These are phyloP conservation scores for Drosophila rubida DNA, from an alignment of 2,888 invertebrate species.

Conservation along the genomic window DNA sequence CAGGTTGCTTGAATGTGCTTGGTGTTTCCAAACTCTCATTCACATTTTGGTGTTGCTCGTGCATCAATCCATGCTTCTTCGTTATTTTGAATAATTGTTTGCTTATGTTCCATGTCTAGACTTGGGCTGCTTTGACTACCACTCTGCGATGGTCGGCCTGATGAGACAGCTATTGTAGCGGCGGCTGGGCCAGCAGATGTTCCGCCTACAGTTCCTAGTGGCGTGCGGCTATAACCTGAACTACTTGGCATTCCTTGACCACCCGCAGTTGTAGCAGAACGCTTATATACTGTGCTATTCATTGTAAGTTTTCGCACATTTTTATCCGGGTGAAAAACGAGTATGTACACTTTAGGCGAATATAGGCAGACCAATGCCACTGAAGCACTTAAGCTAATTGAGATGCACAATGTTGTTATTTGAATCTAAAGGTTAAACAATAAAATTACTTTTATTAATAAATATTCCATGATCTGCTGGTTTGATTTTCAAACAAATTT, in stretches of 20 bases:
- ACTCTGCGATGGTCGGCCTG: conserved; percentile 30
- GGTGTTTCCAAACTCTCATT: not conserved
- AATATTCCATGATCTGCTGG: not conserved
- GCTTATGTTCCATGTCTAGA: conserved; percentile 30
- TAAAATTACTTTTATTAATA: not conserved
- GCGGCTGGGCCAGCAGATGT: conserved; percentile 17
- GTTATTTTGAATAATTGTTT: conserved; percentile 40
- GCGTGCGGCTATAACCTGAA: conserved; percentile 68
- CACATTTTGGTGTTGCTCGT: conserved; percentile 2
- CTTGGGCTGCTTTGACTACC: conserved; percentile 31
- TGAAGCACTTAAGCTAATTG: conserved; percentile 91
- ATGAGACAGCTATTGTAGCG: conserved; percentile 33
- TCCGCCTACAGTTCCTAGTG: conserved; percentile 25
- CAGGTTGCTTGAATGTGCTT: not conserved
- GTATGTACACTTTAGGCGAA: conserved; percentile 91
- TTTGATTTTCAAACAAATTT: too few species aligned
- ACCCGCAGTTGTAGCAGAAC: conserved; percentile 68
- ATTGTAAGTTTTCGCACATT: conserved; percentile 87
- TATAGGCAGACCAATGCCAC: conserved; percentile 91
- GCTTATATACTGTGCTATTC: conserved; percentile 82
- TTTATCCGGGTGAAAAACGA: conserved; percentile 92
- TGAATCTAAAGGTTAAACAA: conserved; percentile 87
- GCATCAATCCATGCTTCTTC: conserved; percentile 39
- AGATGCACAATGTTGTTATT: conserved; percentile 91
- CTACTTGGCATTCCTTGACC: conserved; percentile 58